Evolutionary conservation across 2,888 invertebrate genomes (phyloP), one percentile per base, ranked within the genome.

Genomic region (Eupeodes luniger): DNA sequence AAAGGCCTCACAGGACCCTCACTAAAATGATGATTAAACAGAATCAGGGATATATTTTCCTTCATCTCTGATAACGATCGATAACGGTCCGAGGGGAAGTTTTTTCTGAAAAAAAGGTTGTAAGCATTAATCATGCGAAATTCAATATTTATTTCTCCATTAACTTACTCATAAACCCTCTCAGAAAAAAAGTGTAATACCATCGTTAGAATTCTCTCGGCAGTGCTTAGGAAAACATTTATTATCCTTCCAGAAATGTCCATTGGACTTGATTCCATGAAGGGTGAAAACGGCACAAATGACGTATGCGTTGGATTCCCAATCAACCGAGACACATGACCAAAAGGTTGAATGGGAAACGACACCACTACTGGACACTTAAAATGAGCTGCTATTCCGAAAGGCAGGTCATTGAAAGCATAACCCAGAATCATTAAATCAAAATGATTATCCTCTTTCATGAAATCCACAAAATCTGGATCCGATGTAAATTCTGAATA

Each of bases 331-430:
- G 89, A 86, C 2, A 90, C 62, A 6, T 64, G 40, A 3, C 80
- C 61, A 11, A 90, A 59, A 2, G 90, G 78, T 34, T 90, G 81
- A 62, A 89, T 85, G 6, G 90, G 86, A 84, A 90, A 90, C 11
- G 90, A 72, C 4, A 91, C 34, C 5, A 91, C 90, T 1, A 90
- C 70, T 4, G 91, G 91, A 67, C 91, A 91, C n/a, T 91, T 89
- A 61, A 91, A 92, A 83, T 91, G 91, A 1, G 90, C 90, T 0
- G 91, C 91, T 44, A 91, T 53, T 3, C 91, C 91, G 14, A 91
- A 75, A 27, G 90, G 85, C 14, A 89, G 89, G n/a, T 91, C 91
- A 72, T 86, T 89, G 14, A 90, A 82, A 1, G 90, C 70, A 82
- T 90, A 91, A 6, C 91, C 92, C 11, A 90, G 62, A 6, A 91